Percentiles rank a stretch among this genome's conserved stretches.
phyloP scores from a whole-genome alignment of 2,888 invertebrate genomes.

The Scaptomyza tumidula region DNA sequence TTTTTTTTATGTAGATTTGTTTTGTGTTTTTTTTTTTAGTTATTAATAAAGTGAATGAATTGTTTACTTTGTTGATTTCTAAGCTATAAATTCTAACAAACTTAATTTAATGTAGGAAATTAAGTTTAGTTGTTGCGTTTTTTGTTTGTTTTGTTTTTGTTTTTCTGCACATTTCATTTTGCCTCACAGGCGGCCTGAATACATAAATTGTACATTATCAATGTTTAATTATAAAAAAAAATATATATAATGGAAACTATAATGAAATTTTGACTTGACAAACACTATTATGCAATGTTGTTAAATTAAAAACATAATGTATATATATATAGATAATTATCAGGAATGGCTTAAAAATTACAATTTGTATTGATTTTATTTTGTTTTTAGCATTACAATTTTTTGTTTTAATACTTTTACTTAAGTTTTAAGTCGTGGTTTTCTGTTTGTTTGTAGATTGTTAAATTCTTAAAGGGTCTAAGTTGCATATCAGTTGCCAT shows the following conservation, averaged over 20 bases:
- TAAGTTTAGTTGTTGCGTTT: constrained; percentile 75
- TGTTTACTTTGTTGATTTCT: constrained; percentile 48
- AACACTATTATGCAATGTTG: constrained; percentile 3
- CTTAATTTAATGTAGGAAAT: constrained; percentile 74
- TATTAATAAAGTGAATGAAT: constrained; percentile 58
- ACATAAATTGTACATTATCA: constrained; percentile 19
- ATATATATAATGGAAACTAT: constrained; percentile 12
- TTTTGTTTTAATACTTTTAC: constrained; percentile 66
- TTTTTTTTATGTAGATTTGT: constrained; percentile 29
- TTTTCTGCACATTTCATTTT: constrained; percentile 26
- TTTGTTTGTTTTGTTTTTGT: constrained; percentile 15
- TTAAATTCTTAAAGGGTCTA: constrained; percentile 39
- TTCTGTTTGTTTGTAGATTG: constrained; percentile 5
- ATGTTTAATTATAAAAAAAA: constrained; percentile 9
- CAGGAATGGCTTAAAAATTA: constrained; percentile 72
- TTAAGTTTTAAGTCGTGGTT: constrained; percentile 35
- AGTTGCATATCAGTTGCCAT: constrained; percentile 37
- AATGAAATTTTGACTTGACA: constrained; percentile 20
- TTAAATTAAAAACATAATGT: constrained; percentile 45
- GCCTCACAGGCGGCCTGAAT: constrained; percentile 67
- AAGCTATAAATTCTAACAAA: constrained; percentile 76
- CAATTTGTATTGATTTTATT: constrained; percentile 45
- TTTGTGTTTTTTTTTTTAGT: constrained; percentile 19
- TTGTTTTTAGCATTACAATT: constrained; percentile 18
- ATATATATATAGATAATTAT: constrained; percentile 33